phyloP scores from a whole-genome alignment of 2,888 invertebrate species.

The Drosophila paranaensis region DNA sequence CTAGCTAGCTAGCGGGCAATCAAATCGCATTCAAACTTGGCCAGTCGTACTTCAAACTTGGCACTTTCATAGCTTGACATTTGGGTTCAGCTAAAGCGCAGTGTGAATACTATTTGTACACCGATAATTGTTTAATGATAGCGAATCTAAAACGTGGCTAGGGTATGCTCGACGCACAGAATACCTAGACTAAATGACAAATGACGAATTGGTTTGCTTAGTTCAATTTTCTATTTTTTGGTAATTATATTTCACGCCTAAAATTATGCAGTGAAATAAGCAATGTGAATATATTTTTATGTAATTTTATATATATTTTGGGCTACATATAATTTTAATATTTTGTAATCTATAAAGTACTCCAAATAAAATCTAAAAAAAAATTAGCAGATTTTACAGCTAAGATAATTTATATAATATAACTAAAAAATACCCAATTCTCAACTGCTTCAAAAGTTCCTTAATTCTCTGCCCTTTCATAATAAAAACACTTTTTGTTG shows the following conservation, averaged over 20 bases:
- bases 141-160: no score
- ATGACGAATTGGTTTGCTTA: no score
- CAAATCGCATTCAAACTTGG: constrained; percentile 9
- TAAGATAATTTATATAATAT: no score
- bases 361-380: no score
- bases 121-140: background rate
- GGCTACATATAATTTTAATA: no score
- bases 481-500: constrained; percentile 10
- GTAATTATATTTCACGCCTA: constrained; percentile 6
- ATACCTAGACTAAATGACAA: background rate
- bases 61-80: constrained; percentile 11
- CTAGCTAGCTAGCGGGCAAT: background rate
- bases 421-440: no score
- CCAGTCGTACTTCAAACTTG: constrained; percentile 21
- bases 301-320: no score
- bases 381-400: no score
- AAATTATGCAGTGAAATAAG: constrained; percentile 12
- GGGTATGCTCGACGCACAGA: background rate
- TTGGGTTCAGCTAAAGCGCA: constrained; percentile 2
- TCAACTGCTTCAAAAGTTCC: no score
- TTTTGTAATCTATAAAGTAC: no score
- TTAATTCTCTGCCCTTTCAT: no score
- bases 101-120: background rate
- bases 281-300: background rate
- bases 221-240: background rate